Base-by-base conservation (phyloP, 2,888 invertebrate species). In the Suillia variegata region DNA sequence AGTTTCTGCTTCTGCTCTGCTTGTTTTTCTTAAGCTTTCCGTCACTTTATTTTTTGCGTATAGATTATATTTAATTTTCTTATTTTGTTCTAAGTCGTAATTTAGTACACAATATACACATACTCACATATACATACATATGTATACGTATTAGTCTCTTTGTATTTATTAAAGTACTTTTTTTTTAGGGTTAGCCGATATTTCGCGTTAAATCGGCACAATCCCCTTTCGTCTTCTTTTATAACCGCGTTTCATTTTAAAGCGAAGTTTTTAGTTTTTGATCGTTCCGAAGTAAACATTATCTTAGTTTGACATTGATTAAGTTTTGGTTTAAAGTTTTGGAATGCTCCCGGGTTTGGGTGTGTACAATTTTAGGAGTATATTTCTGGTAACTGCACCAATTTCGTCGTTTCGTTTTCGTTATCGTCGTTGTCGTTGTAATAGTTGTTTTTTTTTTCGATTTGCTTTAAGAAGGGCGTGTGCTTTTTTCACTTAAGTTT, bases 161-260 rank as follows among this genome's bases (percentile, higher is more conserved):
- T 42, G 49, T 45, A 42, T 26, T n/a, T n/a, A n/a, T n/a, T n/a
- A n/a, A n/a, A n/a, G n/a, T n/a, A n/a, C n/a, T n/a, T 34, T 57
- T 58, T 54, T 58, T 54, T 61, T 58, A 56, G 71, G 72, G 69
- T 71, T 71, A 66, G 73, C 74, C 74, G 73, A 74, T 66, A n/a
- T 67, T 56, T 54, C 63, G 60, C 64, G 63, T 62, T 64, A 63
- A 65, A 70, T 73, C 74, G 75, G 74, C 73, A 61, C 67, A 67
- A 68, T 63, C 73, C 74, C 73, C 66, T 75, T 74, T 65, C 73
- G 73, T 76, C 76, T 77, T 78, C 76, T 78, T 61, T 77, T 78
- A 70, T 77, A 77, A 67, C 75, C 76, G 55, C 76, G 75, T 72
- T 72, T 75, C 76, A 76, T 78, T 66, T 70, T 76, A 67, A 65